Evolutionary conservation across 2,888 invertebrate species (phyloP).

Genomic region (Parnassius smintheus): DNA sequence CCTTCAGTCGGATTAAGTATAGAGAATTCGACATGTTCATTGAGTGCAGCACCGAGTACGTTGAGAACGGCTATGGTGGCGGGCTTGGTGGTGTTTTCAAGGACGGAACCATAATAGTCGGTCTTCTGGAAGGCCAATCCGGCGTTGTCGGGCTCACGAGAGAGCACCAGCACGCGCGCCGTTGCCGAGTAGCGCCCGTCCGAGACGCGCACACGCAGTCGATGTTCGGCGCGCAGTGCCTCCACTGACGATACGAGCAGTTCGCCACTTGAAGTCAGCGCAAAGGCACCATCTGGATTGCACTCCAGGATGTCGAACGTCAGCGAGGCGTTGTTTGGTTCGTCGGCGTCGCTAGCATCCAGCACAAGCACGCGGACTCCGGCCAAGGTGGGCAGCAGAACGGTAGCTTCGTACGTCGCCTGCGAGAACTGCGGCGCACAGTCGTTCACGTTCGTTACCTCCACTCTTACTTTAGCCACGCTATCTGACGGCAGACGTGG

Average conservation of each 20-base stretch:
- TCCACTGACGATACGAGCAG: conserved; percentile 68
- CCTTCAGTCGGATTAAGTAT: conserved; percentile 93
- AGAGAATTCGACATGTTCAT: conserved; percentile 92
- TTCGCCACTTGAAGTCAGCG: conserved; percentile 80
- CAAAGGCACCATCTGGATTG: conserved; percentile 87
- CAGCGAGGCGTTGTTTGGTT: conserved; percentile 77
- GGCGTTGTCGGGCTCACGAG: conserved; percentile 69
- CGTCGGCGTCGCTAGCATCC: conserved; percentile 89
- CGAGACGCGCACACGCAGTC: conserved; percentile 89
- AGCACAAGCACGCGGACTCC: conserved; percentile 87
- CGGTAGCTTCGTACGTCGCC: conserved; percentile 86
- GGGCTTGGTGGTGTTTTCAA: conserved; percentile 92
- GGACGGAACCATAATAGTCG: conserved; percentile 89
- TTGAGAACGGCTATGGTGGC: conserved; percentile 91
- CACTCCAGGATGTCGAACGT: conserved; percentile 92
- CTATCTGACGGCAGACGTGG: conserved; percentile 90
- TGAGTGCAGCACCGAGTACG: conserved; percentile 92
- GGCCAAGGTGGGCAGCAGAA: conserved; percentile 90
- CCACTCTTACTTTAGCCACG: conserved; percentile 89
- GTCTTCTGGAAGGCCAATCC: conserved; percentile 91
- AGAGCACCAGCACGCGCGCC: conserved; percentile 65
- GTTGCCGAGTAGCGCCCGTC: conserved; percentile 91
- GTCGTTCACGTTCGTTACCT: conserved; percentile 92
- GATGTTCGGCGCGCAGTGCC: conserved; percentile 67
- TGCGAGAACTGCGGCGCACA: conserved; percentile 91